Evolutionary conservation across 1,140 invertebrate species (phyloP).

Genomic region (Meloidogyne floridensis): DNA sequence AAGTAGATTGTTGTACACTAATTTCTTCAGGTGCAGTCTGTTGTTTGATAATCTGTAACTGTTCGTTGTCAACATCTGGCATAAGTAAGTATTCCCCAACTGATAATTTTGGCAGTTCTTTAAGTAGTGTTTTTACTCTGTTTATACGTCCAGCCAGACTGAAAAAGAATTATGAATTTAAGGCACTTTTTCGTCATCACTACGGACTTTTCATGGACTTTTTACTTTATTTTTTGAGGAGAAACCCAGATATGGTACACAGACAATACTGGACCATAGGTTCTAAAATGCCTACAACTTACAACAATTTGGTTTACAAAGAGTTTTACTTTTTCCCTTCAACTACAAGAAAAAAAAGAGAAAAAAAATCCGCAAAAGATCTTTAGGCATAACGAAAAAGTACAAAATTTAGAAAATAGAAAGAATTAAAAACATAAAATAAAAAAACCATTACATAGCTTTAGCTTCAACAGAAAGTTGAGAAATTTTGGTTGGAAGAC

Average conservation of each 20-base stretch:
- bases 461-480: not conserved
- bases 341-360: too few relatives aligned
- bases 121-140: not conserved
- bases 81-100: slow-evolving; percentile 1
- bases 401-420: too few relatives aligned
- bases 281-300: too few relatives aligned
- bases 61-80: not conserved
- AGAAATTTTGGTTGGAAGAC: not conserved
- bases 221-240: too few relatives aligned
- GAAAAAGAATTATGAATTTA: not conserved
- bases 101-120: not conserved
- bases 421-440: not conserved
- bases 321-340: too few relatives aligned
- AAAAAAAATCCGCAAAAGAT: too few relatives aligned
- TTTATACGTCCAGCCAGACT: not conserved
- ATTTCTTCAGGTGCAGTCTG: not conserved
- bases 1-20: not conserved
- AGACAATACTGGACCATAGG: too few relatives aligned
- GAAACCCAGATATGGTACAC: too few relatives aligned
- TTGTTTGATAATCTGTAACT: not conserved
- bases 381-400: too few relatives aligned
- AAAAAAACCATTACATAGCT: not conserved
- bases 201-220: too few relatives aligned
- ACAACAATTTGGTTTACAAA: too few relatives aligned
- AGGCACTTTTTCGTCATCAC: too few relatives aligned